phyloP scores from a whole-genome alignment of 2,888 invertebrate genomes.

The Pachliopta kotzebuea region DNA sequence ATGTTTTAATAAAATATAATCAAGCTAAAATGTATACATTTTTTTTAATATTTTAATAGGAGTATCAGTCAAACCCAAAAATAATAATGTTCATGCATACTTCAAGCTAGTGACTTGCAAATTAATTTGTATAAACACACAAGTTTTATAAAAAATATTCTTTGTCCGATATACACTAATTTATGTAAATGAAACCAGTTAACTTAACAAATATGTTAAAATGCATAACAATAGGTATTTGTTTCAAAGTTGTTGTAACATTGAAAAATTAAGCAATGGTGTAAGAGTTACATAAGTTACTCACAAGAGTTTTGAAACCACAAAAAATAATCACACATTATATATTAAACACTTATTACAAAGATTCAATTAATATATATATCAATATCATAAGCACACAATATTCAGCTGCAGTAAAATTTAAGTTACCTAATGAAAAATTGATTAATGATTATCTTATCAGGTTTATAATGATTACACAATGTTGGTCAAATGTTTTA shows the following conservation, averaged over 20 bases:
- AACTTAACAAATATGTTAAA: neutral
- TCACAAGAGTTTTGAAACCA: slow-evolving; percentile 41
- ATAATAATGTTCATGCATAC: neutral
- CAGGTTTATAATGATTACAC: slow-evolving; percentile 23
- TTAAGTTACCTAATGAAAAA: slow-evolving; percentile 9
- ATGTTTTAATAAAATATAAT: too few species aligned
- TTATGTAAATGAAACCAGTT: neutral
- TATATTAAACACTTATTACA: slow-evolving; percentile 29
- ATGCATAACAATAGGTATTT: neutral
- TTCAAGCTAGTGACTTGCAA: neutral
- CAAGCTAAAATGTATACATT: too few species aligned
- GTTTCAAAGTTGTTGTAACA: neutral
- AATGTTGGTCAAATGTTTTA: neutral
- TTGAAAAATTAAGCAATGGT: neutral
- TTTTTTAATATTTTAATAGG: too few species aligned
- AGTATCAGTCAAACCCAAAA: too few species aligned
- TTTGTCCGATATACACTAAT: neutral
- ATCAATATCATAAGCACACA: neutral
- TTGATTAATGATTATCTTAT: slow-evolving; percentile 25
- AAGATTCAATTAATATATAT: slow-evolving; percentile 32
- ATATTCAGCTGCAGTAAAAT: neutral
- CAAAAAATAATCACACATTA: slow-evolving; percentile 65
- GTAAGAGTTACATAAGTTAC: slow-evolving; percentile 26
- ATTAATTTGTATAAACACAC: neutral
- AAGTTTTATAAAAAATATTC: too few species aligned